Evolutionary conservation across 2,797 vertebrate genomes (phyloP).

Genomic region (Furcifer pardalis): DNA sequence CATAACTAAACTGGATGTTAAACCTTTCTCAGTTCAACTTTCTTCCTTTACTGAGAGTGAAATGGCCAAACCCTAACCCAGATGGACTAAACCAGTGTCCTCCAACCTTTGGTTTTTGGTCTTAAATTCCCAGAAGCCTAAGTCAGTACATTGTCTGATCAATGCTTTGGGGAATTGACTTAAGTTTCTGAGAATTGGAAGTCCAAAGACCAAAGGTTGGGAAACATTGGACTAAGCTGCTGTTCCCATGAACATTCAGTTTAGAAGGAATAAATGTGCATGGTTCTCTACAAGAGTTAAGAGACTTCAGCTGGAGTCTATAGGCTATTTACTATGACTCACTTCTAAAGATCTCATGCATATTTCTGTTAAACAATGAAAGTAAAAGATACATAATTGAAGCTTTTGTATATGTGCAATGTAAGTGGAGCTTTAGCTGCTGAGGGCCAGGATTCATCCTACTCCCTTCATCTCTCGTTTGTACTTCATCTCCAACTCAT

Average conservation of each 20-base stretch:
- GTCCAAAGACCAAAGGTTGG: no score
- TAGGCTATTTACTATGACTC: neutral
- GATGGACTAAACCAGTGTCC: neutral
- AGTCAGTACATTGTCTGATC: no score
- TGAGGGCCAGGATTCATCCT: neutral
- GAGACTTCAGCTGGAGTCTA: neutral
- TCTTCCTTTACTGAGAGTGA: neutral
- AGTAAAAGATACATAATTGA: neutral
- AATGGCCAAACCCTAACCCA: neutral
- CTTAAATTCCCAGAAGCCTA: no score
- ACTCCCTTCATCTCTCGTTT: neutral
- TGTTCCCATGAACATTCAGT: no score
- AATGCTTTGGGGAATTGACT: no score
- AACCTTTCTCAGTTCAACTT: neutral
- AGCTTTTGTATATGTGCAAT: neutral
- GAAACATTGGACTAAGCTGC: neutral
- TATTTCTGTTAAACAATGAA: neutral
- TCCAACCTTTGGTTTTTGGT: no score
- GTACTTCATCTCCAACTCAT: neutral
- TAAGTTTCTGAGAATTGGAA: no score
- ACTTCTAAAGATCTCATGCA: neutral
- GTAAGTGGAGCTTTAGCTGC: neutral
- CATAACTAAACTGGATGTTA: neutral
- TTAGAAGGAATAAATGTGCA: neutral
- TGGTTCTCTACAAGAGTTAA: neutral